Percentiles rank a stretch among this genome's conserved stretches.
phyloP scores from a whole-genome alignment of 2,888 invertebrate species.

The Dryobotodes eremita region DNA sequence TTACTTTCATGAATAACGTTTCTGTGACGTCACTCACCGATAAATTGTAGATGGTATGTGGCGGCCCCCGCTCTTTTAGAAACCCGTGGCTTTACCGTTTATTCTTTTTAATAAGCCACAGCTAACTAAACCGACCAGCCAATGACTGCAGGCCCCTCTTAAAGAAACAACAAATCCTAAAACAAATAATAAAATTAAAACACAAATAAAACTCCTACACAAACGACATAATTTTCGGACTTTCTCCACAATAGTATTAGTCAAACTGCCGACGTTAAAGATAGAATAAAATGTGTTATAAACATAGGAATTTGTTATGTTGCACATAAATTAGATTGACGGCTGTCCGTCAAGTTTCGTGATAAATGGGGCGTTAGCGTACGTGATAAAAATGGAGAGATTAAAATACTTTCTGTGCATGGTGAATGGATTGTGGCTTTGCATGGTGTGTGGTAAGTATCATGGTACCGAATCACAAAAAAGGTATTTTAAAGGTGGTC shows the following conservation, averaged over 20 bases:
- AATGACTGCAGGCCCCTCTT: not conserved
- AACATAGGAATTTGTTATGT: slow-evolving; percentile 66
- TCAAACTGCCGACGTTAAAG: slow-evolving; percentile 58
- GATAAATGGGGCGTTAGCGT: slow-evolving; percentile 51
- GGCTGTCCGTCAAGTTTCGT: slow-evolving; percentile 64
- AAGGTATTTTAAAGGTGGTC: not conserved
- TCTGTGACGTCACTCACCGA: not conserved
- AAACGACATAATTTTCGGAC: slow-evolving; percentile 63
- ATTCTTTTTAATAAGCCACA: not conserved
- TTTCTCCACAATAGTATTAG: slow-evolving; percentile 62
- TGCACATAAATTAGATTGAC: slow-evolving; percentile 67
- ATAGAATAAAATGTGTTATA: slow-evolving; percentile 70
- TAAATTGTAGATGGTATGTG: not conserved
- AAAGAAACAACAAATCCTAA: slow-evolving; percentile 59
- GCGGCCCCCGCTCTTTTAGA: not conserved
- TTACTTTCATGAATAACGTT: not conserved
- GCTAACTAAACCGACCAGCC: not conserved
- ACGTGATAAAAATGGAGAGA: slow-evolving; percentile 42
- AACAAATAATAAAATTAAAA: slow-evolving; percentile 55
- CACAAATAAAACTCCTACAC: slow-evolving; percentile 68
- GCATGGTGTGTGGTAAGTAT: slow-evolving; percentile 32
- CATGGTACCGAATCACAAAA: not conserved
- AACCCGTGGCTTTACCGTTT: not conserved
- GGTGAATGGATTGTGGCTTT: not conserved
- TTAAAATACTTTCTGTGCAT: slow-evolving; percentile 34